These are phyloP conservation scores for Sebastes melanostomus DNA, from an alignment of 2,797 vertebrate genomes.

Conservation along the genomic window DNA sequence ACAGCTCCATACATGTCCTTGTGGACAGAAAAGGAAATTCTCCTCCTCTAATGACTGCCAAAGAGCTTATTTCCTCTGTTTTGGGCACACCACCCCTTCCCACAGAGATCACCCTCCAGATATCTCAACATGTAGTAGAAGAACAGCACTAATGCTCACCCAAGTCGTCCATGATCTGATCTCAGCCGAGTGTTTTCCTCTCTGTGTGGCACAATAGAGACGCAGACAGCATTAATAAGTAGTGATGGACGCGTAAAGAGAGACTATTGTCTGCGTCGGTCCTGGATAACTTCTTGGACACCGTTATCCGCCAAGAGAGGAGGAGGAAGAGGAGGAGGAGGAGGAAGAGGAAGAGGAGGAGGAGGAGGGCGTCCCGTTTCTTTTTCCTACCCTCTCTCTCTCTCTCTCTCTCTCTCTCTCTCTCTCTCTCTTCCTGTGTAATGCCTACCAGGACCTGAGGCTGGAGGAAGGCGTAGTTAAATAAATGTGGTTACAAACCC, in stretches of 20 bases:
- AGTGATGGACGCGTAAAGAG: conserved; percentile 26
- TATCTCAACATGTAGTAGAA: conserved; percentile 48
- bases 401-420: conserved; percentile 70
- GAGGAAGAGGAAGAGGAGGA: conserved; percentile 46
- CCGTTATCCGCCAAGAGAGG: conserved; percentile 78
- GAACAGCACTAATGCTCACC: conserved; percentile 69
- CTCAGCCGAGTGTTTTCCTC: conserved; percentile 40
- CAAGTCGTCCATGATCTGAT: conserved; percentile 81
- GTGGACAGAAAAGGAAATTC: conserved; percentile 13
- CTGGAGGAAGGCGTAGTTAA: conserved; percentile 72
- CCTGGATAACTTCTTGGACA: conserved; percentile 73
- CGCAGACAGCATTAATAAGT: conserved; percentile 48
- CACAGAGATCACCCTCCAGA: conserved; percentile 55
- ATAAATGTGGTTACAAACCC: conserved; percentile 67
- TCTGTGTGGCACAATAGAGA: conserved; percentile 4
- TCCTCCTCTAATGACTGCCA: background rate
- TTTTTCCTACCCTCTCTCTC: conserved; percentile 66
- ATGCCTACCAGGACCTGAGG: conserved; percentile 59
- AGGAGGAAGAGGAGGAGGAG: conserved; percentile 53
- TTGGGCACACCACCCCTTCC: conserved; percentile 65
- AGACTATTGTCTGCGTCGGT: conserved; percentile 64
- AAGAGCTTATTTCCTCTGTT: conserved; percentile 64
- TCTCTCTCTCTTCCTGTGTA: conserved; percentile 76
- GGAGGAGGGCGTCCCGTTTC: conserved; percentile 63
- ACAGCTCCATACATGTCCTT: conserved; percentile 7